Evolutionary conservation across 2,113 vertebrate genomes (phyloP).

Genomic region (Oryzias curvinotus): DNA sequence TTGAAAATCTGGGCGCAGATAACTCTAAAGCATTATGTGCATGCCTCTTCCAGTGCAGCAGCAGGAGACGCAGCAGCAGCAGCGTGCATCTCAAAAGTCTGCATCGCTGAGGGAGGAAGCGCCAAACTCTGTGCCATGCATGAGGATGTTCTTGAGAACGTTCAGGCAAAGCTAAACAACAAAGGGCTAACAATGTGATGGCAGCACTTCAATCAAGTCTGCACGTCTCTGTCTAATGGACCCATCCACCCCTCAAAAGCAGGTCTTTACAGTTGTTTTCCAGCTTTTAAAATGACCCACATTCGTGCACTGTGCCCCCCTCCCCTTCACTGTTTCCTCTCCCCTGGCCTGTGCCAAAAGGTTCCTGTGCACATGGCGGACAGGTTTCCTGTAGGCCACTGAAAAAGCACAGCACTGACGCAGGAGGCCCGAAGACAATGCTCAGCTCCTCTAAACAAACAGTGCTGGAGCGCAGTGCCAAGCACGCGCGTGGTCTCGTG

Average conservation of each 20-base stretch:
- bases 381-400: conserved; percentile 78
- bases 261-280: conserved; percentile 72
- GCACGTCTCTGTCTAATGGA: conserved; percentile 30
- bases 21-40: too few relatives aligned
- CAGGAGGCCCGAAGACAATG: conserved; percentile 75
- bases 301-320: conserved; percentile 55
- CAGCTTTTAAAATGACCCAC: conserved; percentile 74
- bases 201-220: conserved; percentile 59
- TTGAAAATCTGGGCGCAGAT: too few relatives aligned
- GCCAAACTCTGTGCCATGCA: conserved; percentile 48
- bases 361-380: conserved; percentile 80
- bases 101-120: conserved; percentile 58
- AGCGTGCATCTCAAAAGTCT: conserved; percentile 14
- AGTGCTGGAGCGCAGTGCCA: conserved; percentile 39
- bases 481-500: conserved; percentile 11
- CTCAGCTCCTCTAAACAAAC: conserved; percentile 73
- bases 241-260: conserved; percentile 25
- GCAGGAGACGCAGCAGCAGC: background rate
- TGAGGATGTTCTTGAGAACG: conserved; percentile 45
- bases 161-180: conserved; percentile 45
- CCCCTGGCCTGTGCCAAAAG: conserved; percentile 78
- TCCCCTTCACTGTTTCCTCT: conserved; percentile 72
- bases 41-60: too few relatives aligned
- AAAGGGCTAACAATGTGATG: conserved; percentile 44
- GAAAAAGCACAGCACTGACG: conserved; percentile 76